phyloP scores from a whole-genome alignment of 2,797 vertebrate species.

The Garrulus glandarius region DNA sequence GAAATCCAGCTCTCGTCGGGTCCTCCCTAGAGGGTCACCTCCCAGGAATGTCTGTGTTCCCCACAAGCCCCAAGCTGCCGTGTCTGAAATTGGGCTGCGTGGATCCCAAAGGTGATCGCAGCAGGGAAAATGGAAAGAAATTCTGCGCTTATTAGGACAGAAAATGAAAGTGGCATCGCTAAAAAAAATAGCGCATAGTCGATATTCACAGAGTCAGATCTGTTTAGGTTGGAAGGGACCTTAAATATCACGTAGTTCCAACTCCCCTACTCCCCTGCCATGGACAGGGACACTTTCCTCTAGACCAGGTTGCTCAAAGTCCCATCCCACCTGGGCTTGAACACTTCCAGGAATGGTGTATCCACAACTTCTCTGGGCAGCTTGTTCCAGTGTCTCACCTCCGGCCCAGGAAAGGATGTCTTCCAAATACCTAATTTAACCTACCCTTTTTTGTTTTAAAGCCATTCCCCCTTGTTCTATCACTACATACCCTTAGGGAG shows the following conservation, averaged over 20 bases:
- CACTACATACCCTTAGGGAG: background rate
- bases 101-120: background rate
- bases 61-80: too few species aligned
- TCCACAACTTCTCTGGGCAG: background rate
- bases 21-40: background rate
- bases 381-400: background rate
- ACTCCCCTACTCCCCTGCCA: accelerated
- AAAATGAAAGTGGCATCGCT: background rate
- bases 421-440: background rate
- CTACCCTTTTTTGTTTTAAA: background rate
- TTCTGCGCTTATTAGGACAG: background rate
- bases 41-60: background rate
- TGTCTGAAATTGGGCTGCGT: accelerated
- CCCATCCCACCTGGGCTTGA: background rate
- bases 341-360: too few species aligned
- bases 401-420: background rate
- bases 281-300: background rate
- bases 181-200: background rate
- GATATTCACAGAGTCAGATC: background rate
- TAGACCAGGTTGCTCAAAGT: background rate
- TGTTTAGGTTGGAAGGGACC: background rate
- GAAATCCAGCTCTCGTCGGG: background rate
- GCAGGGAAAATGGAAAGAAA: background rate
- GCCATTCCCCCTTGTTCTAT: background rate
- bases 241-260: background rate